Evolutionary conservation across 2,888 invertebrate genomes (phyloP), one percentile per base, ranked within the genome.

Genomic region (Dexiosoma caninum): DNA sequence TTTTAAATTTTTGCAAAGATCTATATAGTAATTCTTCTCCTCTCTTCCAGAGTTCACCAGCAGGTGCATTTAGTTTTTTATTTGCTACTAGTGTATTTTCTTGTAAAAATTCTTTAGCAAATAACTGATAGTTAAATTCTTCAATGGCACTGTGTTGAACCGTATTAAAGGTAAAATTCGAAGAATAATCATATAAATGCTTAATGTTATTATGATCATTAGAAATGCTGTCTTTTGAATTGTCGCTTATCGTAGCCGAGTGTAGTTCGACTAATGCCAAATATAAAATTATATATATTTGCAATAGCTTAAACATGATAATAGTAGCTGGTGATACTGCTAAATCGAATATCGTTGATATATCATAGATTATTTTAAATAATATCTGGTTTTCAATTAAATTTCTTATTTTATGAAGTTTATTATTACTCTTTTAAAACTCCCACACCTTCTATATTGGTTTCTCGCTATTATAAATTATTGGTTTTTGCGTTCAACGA

Each of bases 1-100:
- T 80, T 14, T 84, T 83, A 19, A 85, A 84, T 49, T 84, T 85
- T 0, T 81, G 27, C n/a, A 87, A 53, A 0, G 84, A 53, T 2
- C 78, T 77, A 35, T 84, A 82, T 2, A 87, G 14, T n/a, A 67
- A 44, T 81, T 81, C 53, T 12, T 72, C 40, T 10, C 49, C n/a
- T 37, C 21, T 6, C 12, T 46, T 59, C 59, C 44, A 66, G 16
- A 32, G n/a, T 16, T 55, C 16, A 40, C 16, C 57, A 51, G 72
- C 30, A 16, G 14, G 14, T 16, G 12, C 42, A 57, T 62, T 44
- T 0, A 16, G 44, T 55, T 60, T 67, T n/a, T 59, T 74, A 27
- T 49, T 75, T 12, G 46, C 62, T 53, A 19, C 5, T 23, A 16
- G n/a, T 30, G 46, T 46, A 14, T 62, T 19, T 12, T 59, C 35